A percentile compares a stretch with the other conserved stretches of the same genome.
These are phyloP conservation scores for Mixornis gularis DNA, from an alignment of 2,113 vertebrate species.

Conservation along the genomic window DNA sequence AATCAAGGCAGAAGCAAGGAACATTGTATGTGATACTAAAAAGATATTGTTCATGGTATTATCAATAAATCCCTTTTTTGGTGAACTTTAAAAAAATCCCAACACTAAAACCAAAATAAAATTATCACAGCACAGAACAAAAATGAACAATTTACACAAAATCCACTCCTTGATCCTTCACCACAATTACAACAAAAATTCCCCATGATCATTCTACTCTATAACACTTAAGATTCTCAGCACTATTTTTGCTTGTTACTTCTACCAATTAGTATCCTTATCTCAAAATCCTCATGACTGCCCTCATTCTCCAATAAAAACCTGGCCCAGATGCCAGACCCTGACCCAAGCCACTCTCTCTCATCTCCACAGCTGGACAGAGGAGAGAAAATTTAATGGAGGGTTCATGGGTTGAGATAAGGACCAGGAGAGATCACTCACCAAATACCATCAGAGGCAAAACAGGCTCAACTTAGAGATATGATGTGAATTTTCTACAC, in stretches of 20 bases:
- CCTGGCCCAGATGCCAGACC: no score
- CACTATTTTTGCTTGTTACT: neutral
- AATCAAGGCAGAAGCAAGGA: neutral
- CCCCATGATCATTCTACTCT: neutral
- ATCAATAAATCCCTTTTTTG: neutral
- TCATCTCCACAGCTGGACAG: neutral
- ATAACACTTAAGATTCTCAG: neutral
- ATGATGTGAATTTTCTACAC: neutral
- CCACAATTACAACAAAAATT: neutral
- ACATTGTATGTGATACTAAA: neutral
- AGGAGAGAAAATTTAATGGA: neutral
- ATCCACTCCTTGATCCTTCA: neutral
- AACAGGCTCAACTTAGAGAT: neutral
- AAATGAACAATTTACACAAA: neutral
- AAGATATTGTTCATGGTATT: neutral
- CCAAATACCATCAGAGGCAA: accelerated
- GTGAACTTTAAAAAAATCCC: neutral
- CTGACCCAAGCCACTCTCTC: neutral
- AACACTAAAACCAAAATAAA: neutral
- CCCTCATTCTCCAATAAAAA: neutral
- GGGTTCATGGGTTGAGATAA: neutral
- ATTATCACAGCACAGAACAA: neutral
- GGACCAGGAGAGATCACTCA: neutral
- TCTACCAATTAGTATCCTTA: neutral
- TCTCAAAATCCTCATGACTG: neutral